Percentiles rank a stretch among this genome's conserved stretches.
phyloP scores from a whole-genome alignment of 2,888 invertebrate genomes.

The Drosophila nr. perissopoda region DNA sequence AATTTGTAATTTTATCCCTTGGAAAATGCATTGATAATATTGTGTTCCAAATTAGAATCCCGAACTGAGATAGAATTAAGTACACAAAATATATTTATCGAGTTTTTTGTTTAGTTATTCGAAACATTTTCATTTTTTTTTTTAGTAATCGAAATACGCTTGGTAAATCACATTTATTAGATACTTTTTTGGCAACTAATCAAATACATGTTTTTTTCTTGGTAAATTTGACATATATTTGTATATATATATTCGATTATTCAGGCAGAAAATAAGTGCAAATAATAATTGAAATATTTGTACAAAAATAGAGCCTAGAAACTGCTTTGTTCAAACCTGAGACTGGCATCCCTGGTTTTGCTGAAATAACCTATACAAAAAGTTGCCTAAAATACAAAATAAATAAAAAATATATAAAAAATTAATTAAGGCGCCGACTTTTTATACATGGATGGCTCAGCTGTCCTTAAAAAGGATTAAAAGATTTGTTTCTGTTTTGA shows the following conservation, averaged over 20 bases:
- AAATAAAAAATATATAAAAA: background rate
- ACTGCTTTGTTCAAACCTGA: background rate
- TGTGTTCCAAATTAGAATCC: background rate
- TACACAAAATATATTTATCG: background rate
- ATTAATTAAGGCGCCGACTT: background rate
- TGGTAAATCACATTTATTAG: slow-evolving; percentile 4
- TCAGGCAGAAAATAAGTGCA: background rate
- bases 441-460: background rate
- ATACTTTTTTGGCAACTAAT: background rate
- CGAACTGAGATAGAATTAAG: background rate
- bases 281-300: background rate
- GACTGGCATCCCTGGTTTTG: background rate
- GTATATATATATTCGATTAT: background rate
- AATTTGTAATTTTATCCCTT: background rate
- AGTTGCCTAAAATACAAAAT: background rate
- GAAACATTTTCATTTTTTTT: background rate
- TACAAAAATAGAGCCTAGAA: background rate
- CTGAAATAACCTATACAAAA: background rate
- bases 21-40: background rate
- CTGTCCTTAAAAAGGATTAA: background rate
- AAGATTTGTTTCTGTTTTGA: background rate
- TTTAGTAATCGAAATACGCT: background rate
- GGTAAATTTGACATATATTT: background rate
- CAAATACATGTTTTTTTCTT: background rate
- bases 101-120: background rate